A percentile compares a stretch with the other conserved stretches of the same genome.
Evolutionary conservation across 1,140 invertebrate genomes (phyloP).

Genomic region (Drosophila nebulosa): DNA sequence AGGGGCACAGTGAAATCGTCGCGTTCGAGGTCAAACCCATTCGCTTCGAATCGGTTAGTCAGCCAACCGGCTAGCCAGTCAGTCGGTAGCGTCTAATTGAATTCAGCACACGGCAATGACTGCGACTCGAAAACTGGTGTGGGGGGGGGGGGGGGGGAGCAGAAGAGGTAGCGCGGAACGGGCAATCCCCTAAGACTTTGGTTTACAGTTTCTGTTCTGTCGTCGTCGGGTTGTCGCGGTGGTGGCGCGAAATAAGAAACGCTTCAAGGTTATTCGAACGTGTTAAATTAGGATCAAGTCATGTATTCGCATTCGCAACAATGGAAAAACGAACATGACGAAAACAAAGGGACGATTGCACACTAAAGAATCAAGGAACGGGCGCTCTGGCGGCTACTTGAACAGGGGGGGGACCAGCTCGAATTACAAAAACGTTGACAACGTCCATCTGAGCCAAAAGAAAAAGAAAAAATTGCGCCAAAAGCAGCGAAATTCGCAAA

Average conservation of each 20-base stretch:
- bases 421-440: slow-evolving; percentile 66
- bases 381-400: slow-evolving; percentile 58
- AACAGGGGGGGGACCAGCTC: slow-evolving; percentile 54
- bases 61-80: slow-evolving; percentile 47
- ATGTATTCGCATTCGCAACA: slow-evolving; percentile 58
- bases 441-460: slow-evolving; percentile 50
- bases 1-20: slow-evolving; percentile 20
- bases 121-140: slow-evolving; percentile 3
- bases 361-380: slow-evolving; percentile 54
- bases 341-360: slow-evolving; percentile 70
- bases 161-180: slow-evolving; percentile 11
- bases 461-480: slow-evolving; percentile 56
- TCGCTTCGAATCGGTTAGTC: slow-evolving; percentile 47
- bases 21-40: slow-evolving; percentile 64
- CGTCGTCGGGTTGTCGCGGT: slow-evolving; percentile 36
- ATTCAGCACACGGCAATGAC: slow-evolving; percentile 47
- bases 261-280: slow-evolving; percentile 78
- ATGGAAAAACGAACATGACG: slow-evolving; percentile 69
- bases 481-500: slow-evolving; percentile 51
- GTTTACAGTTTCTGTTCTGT: slow-evolving; percentile 23
- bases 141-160: background rate
- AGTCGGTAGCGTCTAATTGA: slow-evolving; percentile 62
- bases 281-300: slow-evolving; percentile 75
- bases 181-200: slow-evolving; percentile 20
- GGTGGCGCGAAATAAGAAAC: slow-evolving; percentile 76